Evolutionary conservation across 92 coral and sea anemone genomes (phyloP).

Genomic region (Epizoanthus stellaris): DNA sequence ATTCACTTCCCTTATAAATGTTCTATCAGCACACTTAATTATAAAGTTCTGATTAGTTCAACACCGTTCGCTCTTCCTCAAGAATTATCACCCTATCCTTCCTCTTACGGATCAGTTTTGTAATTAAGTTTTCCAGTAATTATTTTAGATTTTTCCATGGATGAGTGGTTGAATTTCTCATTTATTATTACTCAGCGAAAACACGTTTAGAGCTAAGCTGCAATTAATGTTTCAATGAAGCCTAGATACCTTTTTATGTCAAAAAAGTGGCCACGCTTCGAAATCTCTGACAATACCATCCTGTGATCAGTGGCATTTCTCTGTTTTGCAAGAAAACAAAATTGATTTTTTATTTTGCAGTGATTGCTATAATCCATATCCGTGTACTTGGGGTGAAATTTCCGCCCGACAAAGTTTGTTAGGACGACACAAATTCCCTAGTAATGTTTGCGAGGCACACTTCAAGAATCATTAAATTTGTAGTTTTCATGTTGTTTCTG

Average conservation of each 20-base stretch:
- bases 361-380: conserved; percentile 43
- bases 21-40: conserved; percentile 41
- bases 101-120: conserved; percentile 2
- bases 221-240: conserved; percentile 19
- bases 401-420: conserved; percentile 8
- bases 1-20: conserved; percentile 11
- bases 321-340: conserved; percentile 14
- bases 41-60: conserved; percentile 43
- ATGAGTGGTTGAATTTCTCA: conserved; percentile 1
- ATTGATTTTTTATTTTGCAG: not conserved
- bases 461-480: conserved; percentile 22
- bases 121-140: not conserved
- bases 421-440: conserved; percentile 1
- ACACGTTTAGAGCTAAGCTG: conserved; percentile 53
- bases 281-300: conserved; percentile 36
- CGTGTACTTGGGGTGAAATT: conserved; percentile 30
- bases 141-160: not conserved
- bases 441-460: conserved; percentile 27
- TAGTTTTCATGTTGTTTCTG: conserved; percentile 11
- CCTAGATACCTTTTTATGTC: conserved; percentile 26
- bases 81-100: not conserved
- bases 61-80: not conserved
- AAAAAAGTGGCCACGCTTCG: conserved; percentile 28
- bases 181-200: conserved; percentile 20
- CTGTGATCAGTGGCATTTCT: conserved; percentile 31